Evolutionary conservation across 2,888 invertebrate species (phyloP).

Genomic region (Thecocarcelia acutangulata): DNA sequence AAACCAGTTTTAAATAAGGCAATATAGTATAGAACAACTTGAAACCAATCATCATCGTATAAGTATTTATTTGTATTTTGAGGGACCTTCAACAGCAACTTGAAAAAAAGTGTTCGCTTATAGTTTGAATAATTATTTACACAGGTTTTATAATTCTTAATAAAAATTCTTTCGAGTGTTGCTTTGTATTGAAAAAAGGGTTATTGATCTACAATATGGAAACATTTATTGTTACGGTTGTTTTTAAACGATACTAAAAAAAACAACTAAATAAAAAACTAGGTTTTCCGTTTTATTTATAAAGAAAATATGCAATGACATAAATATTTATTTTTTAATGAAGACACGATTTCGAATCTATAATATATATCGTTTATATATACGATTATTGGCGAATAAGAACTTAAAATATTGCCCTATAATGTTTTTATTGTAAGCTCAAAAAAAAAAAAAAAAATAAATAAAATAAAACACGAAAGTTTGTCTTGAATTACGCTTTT

Average conservation of each 20-base stretch:
- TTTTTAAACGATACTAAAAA: neutral
- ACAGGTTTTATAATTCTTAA: neutral
- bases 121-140: constrained; percentile 33
- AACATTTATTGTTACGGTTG: neutral
- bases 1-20: constrained; percentile 41
- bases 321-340: too few species aligned
- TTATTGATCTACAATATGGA: constrained; percentile 18
- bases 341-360: too few species aligned
- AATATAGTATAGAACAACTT: constrained; percentile 20
- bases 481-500: too few species aligned
- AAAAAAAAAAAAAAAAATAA: too few species aligned
- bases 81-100: neutral
- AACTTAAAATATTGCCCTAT: too few species aligned
- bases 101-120: constrained; percentile 20
- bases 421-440: too few species aligned
- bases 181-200: constrained; percentile 4
- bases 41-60: neutral
- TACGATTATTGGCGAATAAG: too few species aligned
- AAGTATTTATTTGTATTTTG: neutral
- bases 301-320: neutral
- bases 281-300: neutral
- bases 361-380: too few species aligned
- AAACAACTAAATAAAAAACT: neutral
- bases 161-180: constrained; percentile 11
- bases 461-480: too few species aligned